Evolutionary conservation across 2,888 invertebrate species (phyloP).

Genomic region (Acronicta leporina): DNA sequence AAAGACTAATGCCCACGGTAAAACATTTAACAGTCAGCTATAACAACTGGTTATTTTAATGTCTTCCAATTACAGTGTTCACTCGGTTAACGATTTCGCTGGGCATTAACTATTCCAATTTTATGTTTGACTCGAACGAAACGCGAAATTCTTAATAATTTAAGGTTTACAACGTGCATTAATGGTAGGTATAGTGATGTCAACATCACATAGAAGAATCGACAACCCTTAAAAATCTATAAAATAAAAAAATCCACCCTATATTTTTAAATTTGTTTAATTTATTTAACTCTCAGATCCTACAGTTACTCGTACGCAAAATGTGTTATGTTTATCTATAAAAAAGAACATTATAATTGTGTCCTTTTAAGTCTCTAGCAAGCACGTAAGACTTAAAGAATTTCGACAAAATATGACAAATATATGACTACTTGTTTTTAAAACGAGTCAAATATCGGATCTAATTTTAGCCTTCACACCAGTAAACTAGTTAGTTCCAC

Average conservation of each 20-base stretch:
- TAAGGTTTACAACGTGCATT: conserved; percentile 30
- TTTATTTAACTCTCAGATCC: no score
- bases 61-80: conserved; percentile 87
- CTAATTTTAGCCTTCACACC: background rate
- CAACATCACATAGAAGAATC: conserved; percentile 7
- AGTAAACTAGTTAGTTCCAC: background rate
- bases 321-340: no score
- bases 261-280: no score
- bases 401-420: background rate
- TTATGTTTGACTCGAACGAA: conserved; percentile 79
- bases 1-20: conserved; percentile 83
- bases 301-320: no score
- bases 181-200: conserved; percentile 51
- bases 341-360: no score
- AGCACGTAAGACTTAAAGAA: no score
- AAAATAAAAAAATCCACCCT: no score
- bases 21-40: conserved; percentile 85
- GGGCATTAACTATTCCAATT: conserved; percentile 87
- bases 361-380: no score
- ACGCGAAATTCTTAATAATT: conserved; percentile 75
- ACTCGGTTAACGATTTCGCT: conserved; percentile 85
- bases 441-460: background rate
- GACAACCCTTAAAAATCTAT: background rate
- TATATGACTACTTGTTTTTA: no score
- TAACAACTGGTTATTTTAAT: conserved; percentile 86